phyloP scores from a whole-genome alignment of 2,888 invertebrate species.

The Lottia gigantea region DNA sequence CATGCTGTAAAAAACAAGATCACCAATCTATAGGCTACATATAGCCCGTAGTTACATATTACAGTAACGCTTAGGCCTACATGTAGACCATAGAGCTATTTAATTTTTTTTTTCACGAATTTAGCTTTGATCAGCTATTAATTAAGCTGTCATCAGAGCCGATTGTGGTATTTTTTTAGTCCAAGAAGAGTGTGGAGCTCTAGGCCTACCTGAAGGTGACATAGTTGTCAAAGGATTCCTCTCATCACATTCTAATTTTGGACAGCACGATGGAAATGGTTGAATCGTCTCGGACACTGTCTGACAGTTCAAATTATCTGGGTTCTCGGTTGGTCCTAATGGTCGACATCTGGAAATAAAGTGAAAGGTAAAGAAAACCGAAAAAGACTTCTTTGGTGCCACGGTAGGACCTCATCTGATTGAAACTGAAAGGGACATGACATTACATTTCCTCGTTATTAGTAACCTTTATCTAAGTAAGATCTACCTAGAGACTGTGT shows the following conservation, averaged over 20 bases:
- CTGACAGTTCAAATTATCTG: constrained; percentile 39
- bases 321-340: constrained; percentile 25
- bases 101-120: too few species aligned
- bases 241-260: constrained; percentile 35
- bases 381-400: too few species aligned
- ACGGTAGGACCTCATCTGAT: too few species aligned
- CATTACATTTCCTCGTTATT: too few species aligned
- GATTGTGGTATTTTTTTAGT: too few species aligned
- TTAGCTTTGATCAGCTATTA: too few species aligned
- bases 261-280: constrained; percentile 44
- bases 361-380: neutral
- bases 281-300: constrained; percentile 24
- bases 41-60: neutral
- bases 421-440: too few species aligned
- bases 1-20: constrained; percentile 31
- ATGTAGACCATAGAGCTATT: too few species aligned
- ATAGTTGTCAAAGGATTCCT: constrained; percentile 29
- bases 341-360: constrained; percentile 35
- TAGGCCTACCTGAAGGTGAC: constrained; percentile 32
- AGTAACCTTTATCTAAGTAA: too few species aligned
- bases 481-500: too few species aligned
- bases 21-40: neutral
- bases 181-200: too few species aligned
- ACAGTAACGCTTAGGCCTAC: neutral
- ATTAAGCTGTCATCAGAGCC: too few species aligned